phyloP scores from a whole-genome alignment of 2,113 vertebrate genomes.

The Seriola aureovittata region DNA sequence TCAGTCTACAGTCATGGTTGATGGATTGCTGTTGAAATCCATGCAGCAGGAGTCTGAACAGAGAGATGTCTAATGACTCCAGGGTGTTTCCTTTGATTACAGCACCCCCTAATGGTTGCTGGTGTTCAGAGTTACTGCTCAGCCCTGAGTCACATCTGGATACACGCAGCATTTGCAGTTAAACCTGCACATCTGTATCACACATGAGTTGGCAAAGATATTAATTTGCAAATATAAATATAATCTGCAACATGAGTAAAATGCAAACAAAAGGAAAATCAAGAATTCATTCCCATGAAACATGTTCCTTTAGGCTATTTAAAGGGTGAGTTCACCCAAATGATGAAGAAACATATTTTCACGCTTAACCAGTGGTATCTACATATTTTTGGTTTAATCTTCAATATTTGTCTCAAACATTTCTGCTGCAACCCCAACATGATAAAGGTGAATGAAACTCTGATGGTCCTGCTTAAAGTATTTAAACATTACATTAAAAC shows the following conservation, averaged over 20 bases:
- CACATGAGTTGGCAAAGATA: background rate
- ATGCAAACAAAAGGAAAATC: background rate
- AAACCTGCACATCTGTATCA: constrained; percentile 19
- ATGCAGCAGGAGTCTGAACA: background rate
- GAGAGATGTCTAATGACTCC: background rate
- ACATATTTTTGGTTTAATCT: background rate
- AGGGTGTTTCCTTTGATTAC: constrained; percentile 43
- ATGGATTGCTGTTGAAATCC: constrained; percentile 20
- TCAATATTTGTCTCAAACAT: background rate
- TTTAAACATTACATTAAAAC: too few species aligned
- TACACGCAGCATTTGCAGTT: background rate
- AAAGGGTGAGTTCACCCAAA: constrained; percentile 5
- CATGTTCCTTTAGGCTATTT: background rate
- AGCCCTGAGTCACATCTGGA: background rate
- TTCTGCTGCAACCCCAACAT: background rate
- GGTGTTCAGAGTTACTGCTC: background rate
- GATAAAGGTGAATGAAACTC: background rate
- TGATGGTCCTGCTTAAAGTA: too few species aligned
- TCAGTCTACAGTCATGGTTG: background rate
- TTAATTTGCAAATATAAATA: constrained; percentile 9
- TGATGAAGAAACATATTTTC: background rate
- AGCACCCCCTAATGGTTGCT: constrained; percentile 60
- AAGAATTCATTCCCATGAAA: background rate
- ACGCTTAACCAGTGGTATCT: background rate
- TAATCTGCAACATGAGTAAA: background rate